A percentile compares a stretch with the other conserved stretches of the same genome.
phyloP scores from a whole-genome alignment of 2,888 invertebrate genomes.

The Eulithis prunata region DNA sequence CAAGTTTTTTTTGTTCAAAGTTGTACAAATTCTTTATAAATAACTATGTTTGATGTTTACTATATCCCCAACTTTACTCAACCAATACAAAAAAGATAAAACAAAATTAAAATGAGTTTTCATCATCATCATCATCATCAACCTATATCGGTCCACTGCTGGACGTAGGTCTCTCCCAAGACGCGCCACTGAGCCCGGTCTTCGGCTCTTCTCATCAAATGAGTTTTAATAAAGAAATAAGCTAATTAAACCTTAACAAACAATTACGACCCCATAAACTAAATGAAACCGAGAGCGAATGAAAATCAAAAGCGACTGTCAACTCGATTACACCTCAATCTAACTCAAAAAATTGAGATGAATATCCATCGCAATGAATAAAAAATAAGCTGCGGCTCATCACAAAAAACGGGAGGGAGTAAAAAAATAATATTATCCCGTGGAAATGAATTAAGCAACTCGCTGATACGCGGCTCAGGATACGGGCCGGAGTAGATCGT shows the following conservation, averaged over 20 bases:
- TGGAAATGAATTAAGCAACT: constrained; percentile 84
- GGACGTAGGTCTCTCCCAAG: too few species aligned
- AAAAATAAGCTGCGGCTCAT: constrained; percentile 80
- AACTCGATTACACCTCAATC: constrained; percentile 73
- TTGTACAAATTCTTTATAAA: too few species aligned
- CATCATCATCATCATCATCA: too few species aligned
- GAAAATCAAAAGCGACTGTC: constrained; percentile 54
- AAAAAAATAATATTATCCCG: constrained; percentile 85
- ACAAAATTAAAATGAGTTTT: too few species aligned
- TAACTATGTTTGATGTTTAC: too few species aligned
- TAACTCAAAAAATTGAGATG: constrained; percentile 68
- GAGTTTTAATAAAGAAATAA: background rate
- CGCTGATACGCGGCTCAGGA: constrained; percentile 71
- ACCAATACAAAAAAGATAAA: too few species aligned
- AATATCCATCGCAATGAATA: constrained; percentile 80
- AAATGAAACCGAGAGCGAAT: constrained; percentile 36
- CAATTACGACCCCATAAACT: constrained; percentile 35
- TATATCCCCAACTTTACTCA: too few species aligned
- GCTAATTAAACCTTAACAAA: constrained; percentile 32
- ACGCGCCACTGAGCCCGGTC: too few species aligned
- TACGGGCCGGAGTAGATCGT: constrained; percentile 47
- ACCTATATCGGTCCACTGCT: too few species aligned
- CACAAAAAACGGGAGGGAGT: constrained; percentile 76
- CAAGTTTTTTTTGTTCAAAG: too few species aligned
- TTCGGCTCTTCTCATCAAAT: too few species aligned